Evolutionary conservation across 2,113 vertebrate species (phyloP).

Genomic region (Turdus rufiventris): DNA sequence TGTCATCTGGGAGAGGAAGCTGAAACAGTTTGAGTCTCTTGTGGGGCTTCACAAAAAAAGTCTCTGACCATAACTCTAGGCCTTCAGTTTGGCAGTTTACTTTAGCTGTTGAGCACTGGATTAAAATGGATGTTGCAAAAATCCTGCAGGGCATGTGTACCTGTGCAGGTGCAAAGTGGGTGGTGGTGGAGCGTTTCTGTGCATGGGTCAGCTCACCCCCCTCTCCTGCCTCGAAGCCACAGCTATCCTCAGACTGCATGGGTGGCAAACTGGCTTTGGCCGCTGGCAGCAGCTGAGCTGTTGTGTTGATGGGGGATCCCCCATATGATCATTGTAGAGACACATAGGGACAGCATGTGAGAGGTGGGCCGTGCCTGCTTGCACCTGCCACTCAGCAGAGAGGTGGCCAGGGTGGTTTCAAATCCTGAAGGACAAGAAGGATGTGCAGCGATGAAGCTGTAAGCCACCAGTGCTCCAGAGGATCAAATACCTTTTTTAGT

Average conservation of each 20-base stretch:
- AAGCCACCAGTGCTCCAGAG: not conserved
- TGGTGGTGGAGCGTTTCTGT: accelerated
- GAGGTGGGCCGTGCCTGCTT: not conserved
- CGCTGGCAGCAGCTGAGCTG: not conserved
- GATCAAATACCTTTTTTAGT: not conserved
- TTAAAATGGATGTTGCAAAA: not conserved
- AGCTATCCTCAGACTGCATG: accelerated
- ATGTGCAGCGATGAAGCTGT: accelerated
- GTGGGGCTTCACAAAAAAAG: not conserved
- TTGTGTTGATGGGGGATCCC: not conserved
- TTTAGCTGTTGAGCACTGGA: not conserved
- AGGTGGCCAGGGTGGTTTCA: not conserved
- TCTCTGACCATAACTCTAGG: not conserved
- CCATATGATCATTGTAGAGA: accelerated
- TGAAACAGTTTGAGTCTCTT: not conserved
- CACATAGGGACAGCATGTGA: accelerated
- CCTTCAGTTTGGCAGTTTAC: not conserved
- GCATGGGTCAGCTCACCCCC: accelerated
- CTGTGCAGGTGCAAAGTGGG: not conserved
- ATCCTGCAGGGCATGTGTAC: not conserved
- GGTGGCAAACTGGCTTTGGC: not conserved
- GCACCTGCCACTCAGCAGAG: not conserved
- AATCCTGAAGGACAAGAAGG: not conserved
- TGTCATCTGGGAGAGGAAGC: not conserved
- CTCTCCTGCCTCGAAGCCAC: accelerated